Conservation (phyloP, 2,113 vertebrate species). For the Piaya cayana region DNA sequence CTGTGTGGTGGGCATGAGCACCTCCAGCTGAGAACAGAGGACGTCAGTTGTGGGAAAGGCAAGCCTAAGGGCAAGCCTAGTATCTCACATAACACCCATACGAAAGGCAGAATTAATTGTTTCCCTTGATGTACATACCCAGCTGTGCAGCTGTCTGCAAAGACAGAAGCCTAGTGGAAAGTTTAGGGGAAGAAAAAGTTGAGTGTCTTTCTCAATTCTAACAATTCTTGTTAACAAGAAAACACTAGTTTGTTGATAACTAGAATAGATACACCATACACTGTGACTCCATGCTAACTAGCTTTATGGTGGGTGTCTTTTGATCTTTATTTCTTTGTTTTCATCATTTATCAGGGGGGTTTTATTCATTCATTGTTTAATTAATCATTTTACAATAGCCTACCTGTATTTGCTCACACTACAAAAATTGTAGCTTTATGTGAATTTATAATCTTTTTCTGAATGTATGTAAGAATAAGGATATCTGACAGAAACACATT, state of each 20-base stretch:
- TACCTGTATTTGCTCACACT: neutral
- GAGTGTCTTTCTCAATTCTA: neutral
- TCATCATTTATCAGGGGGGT: neutral
- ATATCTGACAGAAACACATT: neutral
- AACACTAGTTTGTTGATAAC: fast-evolving
- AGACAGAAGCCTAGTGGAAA: neutral
- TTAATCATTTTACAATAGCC: neutral
- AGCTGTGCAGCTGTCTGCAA: neutral
- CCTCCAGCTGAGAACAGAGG: neutral
- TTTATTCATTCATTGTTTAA: neutral
- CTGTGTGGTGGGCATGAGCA: neutral
- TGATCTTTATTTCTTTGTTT: neutral
- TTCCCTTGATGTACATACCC: neutral
- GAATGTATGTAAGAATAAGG: neutral
- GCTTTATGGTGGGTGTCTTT: neutral
- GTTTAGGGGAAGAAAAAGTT: neutral
- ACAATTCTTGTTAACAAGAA: neutral
- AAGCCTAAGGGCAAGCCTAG: neutral
- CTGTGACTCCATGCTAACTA: neutral
- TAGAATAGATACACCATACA: fast-evolving
- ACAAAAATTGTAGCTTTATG: neutral
- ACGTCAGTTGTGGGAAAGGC: fast-evolving
- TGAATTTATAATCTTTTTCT: neutral
- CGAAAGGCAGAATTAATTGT: neutral
- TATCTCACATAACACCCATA: neutral